Conservation (phyloP, 1,140 invertebrate genomes). For the Achatina immaculata region DNA sequence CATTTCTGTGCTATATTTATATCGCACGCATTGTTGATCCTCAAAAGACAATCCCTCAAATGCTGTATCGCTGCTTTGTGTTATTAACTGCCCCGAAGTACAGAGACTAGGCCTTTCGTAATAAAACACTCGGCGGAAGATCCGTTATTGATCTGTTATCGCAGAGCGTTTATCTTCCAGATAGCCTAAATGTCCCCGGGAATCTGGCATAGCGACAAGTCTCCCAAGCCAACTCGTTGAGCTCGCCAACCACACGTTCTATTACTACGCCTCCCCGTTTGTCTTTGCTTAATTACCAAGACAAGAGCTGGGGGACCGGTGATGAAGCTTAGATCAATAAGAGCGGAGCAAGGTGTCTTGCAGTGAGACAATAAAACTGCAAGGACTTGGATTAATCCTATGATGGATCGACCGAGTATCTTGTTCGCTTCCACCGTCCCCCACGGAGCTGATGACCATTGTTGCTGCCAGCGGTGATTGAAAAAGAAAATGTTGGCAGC, state of each 20-base stretch:
- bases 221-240: not conserved
- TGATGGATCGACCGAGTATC: conserved; percentile 35
- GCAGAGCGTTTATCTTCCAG: not conserved
- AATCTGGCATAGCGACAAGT: not conserved
- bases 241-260: conserved; percentile 6
- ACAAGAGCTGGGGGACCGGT: not conserved
- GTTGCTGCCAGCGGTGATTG: conserved; percentile 25
- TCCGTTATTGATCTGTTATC: not conserved
- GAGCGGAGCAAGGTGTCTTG: conserved; percentile 26
- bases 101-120: too few relatives aligned
- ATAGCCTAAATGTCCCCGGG: not conserved
- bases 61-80: too few relatives aligned
- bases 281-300: conserved; percentile 32
- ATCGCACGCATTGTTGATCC: too few relatives aligned
- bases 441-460: conserved; percentile 17
- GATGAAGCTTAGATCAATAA: conserved; percentile 30
- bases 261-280: not conserved
- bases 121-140: not conserved
- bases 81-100: too few relatives aligned
- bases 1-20: too few relatives aligned
- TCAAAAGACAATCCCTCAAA: too few relatives aligned
- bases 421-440: conserved; percentile 25
- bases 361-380: not conserved
- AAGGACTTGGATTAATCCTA: conserved; percentile 24
- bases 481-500: conserved; percentile 16